Evolutionary conservation across 2,888 invertebrate genomes (phyloP).

Genomic region (Aporophyla nigra): DNA sequence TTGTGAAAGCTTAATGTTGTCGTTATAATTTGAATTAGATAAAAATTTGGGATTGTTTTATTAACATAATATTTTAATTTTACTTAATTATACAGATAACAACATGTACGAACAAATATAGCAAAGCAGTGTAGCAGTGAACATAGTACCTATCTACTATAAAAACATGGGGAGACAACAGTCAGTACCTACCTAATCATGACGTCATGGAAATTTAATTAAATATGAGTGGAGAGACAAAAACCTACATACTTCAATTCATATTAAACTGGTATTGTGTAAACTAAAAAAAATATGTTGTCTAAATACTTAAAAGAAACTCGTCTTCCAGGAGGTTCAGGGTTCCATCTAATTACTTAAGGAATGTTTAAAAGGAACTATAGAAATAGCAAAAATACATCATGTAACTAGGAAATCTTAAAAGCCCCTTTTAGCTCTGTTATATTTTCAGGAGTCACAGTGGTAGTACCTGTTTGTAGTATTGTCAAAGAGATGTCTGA

Average conservation of each 20-base stretch:
- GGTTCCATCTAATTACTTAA: conserved; percentile 21
- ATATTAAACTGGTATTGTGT: not conserved
- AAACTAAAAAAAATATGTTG: not conserved
- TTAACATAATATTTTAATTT: not conserved
- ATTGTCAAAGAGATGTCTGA: conserved; percentile 15
- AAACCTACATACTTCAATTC: not conserved
- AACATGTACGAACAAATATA: conserved; percentile 54
- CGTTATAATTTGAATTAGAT: not conserved
- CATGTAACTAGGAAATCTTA: not conserved
- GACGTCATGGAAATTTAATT: not conserved
- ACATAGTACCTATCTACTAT: conserved; percentile 36
- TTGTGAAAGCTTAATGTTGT: conserved; percentile 37
- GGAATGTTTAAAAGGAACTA: not conserved
- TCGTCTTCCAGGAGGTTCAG: not conserved
- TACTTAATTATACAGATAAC: conserved; percentile 13
- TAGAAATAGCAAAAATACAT: not conserved
- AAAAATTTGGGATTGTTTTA: not conserved
- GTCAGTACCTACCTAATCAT: conserved; percentile 18
- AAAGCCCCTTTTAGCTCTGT: not conserved
- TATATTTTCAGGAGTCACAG: not conserved
- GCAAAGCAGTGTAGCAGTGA: conserved; percentile 57
- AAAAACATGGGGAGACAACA: conserved; percentile 32
- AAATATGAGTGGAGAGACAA: not conserved
- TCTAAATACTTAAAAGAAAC: conserved; percentile 24
- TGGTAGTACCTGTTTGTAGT: not conserved